Conservation (phyloP, 2,113 vertebrate genomes). For the Gulo gulo region DNA sequence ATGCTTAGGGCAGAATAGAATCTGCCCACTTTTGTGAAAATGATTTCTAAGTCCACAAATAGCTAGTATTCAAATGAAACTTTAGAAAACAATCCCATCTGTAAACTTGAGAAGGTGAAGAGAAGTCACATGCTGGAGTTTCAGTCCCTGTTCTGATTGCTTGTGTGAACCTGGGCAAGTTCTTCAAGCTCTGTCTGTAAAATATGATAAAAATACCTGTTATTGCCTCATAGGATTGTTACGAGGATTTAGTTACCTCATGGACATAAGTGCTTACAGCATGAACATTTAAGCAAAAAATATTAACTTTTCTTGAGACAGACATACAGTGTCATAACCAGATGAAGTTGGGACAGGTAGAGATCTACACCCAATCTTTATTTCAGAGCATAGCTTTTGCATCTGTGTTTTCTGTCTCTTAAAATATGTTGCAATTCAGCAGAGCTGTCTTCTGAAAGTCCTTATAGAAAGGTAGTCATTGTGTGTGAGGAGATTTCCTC, state of each 20-base stretch:
- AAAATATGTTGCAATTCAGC: conserved; percentile 1
- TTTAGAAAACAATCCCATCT: not conserved
- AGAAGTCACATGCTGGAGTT: not conserved
- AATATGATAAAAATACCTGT: not conserved
- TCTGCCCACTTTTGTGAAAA: not conserved
- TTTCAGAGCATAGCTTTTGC: not conserved
- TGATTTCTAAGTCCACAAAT: not conserved
- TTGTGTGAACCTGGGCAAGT: not conserved
- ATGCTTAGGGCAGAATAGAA: not conserved
- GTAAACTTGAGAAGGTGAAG: not conserved
- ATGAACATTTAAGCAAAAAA: not conserved
- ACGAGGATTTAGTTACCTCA: not conserved
- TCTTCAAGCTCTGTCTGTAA: not conserved
- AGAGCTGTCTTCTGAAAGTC: conserved; percentile 33
- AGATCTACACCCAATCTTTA: not conserved
- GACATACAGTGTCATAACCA: not conserved
- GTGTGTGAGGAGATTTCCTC: not conserved
- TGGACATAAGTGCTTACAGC: not conserved
- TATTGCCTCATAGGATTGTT: not conserved
- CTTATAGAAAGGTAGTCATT: not conserved
- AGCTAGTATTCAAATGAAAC: not conserved
- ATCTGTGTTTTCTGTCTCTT: conserved; percentile 23
- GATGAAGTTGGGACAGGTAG: not conserved
- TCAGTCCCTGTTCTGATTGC: not conserved
- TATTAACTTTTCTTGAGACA: conserved; percentile 13